phyloP scores from a whole-genome alignment of 2,888 invertebrate species.

The Mylabris sibirica region DNA sequence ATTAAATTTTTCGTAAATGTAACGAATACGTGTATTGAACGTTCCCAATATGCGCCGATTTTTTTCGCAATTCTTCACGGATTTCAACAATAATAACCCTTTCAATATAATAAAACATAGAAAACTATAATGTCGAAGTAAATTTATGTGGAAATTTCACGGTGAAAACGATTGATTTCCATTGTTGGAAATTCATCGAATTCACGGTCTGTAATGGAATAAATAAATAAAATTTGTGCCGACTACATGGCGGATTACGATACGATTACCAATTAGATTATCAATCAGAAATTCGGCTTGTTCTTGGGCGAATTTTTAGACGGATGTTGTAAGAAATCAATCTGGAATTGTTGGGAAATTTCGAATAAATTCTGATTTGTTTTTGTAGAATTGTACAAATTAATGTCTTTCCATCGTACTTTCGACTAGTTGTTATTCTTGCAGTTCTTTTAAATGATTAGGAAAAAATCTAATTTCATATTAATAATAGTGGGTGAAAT shows the following conservation, averaged over 20 bases:
- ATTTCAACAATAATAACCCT: conserved; percentile 9
- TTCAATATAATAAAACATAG: neutral
- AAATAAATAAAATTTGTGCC: neutral
- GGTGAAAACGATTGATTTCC: conserved; percentile 5
- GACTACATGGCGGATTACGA: neutral
- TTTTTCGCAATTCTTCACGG: conserved; percentile 4
- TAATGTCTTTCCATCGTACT: neutral
- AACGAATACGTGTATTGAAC: conserved; percentile 36
- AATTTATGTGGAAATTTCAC: conserved; percentile 18
- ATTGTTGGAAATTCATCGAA: conserved; percentile 21
- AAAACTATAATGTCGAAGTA: conserved; percentile 10
- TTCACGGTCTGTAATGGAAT: conserved; percentile 5
- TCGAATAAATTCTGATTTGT: neutral
- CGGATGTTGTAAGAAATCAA: neutral
- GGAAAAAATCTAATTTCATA: conserved; percentile 9
- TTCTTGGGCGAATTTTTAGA: neutral
- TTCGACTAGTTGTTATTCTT: neutral
- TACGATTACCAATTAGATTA: neutral
- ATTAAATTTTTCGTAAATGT: conserved; percentile 47
- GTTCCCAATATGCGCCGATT: neutral
- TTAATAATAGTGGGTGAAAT: conserved; percentile 36
- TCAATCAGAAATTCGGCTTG: neutral
- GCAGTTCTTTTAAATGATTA: neutral
- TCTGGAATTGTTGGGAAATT: neutral
- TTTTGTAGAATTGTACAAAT: neutral